A percentile compares a stretch with the other conserved stretches of the same genome.
Evolutionary conservation across 1,140 invertebrate species (phyloP).

Genomic region (Zaprionus tsacasi): DNA sequence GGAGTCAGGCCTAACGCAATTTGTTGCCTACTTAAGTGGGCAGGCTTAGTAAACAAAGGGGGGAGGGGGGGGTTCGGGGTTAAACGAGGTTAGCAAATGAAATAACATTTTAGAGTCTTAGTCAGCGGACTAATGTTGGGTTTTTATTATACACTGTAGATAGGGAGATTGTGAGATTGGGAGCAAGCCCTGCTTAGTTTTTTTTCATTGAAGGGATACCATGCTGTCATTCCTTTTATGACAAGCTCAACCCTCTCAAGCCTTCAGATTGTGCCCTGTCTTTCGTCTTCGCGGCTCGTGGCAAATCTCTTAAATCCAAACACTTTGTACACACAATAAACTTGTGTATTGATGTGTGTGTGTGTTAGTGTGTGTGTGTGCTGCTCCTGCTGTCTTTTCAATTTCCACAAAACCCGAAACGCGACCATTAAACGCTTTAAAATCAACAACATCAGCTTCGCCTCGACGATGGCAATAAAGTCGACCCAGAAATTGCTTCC

Average conservation of each 20-base stretch:
- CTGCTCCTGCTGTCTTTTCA: constrained; percentile 58
- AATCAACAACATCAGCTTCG: constrained; percentile 76
- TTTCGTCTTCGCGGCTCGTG: neutral
- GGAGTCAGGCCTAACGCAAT: constrained; percentile 37
- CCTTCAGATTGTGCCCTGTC: neutral
- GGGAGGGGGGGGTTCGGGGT: no score
- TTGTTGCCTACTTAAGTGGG: constrained; percentile 36
- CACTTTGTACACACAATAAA: constrained; percentile 76
- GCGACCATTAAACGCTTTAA: constrained; percentile 78
- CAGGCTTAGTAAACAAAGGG: no score
- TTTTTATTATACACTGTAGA: constrained; percentile 4
- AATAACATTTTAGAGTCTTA: neutral
- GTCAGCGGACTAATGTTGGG: neutral
- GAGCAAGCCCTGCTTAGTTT: neutral
- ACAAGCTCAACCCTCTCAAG: constrained; percentile 12
- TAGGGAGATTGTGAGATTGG: neutral
- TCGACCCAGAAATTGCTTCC: constrained; percentile 81
- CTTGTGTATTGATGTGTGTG: constrained; percentile 38
- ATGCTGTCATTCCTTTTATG: constrained; percentile 33
- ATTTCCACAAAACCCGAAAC: constrained; percentile 53
- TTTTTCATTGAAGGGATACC: neutral
- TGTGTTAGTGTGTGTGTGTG: neutral
- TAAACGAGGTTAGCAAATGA: neutral
- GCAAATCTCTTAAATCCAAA: constrained; percentile 73
- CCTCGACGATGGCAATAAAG: constrained; percentile 67